Base-by-base conservation (phyloP, 2,888 invertebrate genomes). In the Drosophila austrosaltans region DNA sequence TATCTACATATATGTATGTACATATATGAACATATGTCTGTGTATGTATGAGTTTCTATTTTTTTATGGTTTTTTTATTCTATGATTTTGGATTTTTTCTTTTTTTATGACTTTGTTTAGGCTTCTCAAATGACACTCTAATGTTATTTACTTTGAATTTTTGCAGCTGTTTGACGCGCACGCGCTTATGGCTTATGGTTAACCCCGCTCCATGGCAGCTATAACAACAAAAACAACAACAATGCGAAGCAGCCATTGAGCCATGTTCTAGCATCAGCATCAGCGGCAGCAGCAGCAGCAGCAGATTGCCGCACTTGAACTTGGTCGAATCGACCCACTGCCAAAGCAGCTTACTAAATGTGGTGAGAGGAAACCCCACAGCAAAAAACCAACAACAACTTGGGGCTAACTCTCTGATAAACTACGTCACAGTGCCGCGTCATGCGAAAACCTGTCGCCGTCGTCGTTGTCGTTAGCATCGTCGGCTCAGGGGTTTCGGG, bases 371-470 rank as follows among this genome's bases (percentile, higher is more conserved):
- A 85, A 85, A 85, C 85, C 85, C 85, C 85, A 82, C 73, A 68
- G 65, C 62, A 59, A 10, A 42, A 59, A n/a, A 58, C 32, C 64
- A 53, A 32, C n/a, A 25, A 56, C 48, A 75, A 28, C 67, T 53
- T 16, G 12, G 12, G 58, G 39, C 48, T 39, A 44, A 65, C 71
- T 72, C 65, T 73, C 79, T 71, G 77, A 62, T 64, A 71, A 72
- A 66, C 85, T 84, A 84, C 84, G 84, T 84, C 84, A 87, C 81
- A 89, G 77, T 25, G 48, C 64, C 87, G 83, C 88, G 88, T 85
- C 85, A 89, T 89, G 89, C 87, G 69, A 89, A 86, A 86, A 86
- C 90, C 86, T 79, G 86, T 89, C 84, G 75, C 59, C 69, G 75
- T 48, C 61, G 74, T 44, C 44, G 67, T 6, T 76, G 68, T 4